phyloP scores from a whole-genome alignment of 92 coral and sea anemone genomes.

The Palythoa caribaeorum region DNA sequence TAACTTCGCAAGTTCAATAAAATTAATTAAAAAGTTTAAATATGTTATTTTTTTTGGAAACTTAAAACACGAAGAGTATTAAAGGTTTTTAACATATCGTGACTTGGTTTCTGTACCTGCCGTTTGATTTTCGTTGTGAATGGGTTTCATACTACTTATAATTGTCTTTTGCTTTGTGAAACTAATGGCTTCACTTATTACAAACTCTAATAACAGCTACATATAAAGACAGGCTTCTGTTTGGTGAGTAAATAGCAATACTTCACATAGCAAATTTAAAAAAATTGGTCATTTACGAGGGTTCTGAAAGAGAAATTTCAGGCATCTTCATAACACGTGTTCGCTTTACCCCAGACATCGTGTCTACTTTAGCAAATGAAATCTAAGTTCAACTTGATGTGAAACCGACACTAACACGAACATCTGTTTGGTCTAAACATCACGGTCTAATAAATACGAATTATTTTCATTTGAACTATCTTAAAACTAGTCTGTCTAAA shows the following conservation, averaged over 20 bases:
- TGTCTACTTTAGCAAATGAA: slow-evolving; percentile 53
- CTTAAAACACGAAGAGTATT: not conserved
- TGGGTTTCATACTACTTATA: slow-evolving; percentile 17
- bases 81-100: slow-evolving; percentile 43
- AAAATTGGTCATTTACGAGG: slow-evolving; percentile 16
- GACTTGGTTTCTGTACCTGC: slow-evolving; percentile 47
- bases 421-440: not conserved
- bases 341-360: slow-evolving; percentile 45
- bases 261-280: slow-evolving; percentile 5
- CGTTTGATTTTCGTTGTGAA: slow-evolving; percentile 47
- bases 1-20: not conserved
- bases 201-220: not conserved
- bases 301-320: not conserved
- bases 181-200: slow-evolving; percentile 51
- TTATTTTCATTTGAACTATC: not conserved
- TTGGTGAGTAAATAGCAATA: slow-evolving; percentile 7
- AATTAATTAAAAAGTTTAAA: not conserved
- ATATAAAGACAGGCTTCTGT: slow-evolving; percentile 15
- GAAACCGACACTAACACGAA: not conserved
- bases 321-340: slow-evolving; percentile 26
- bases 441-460: not conserved
- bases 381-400: not conserved
- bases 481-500: not conserved
- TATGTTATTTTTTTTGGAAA: not conserved
- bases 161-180: slow-evolving; percentile 43